Evolutionary conservation across 2,113 vertebrate genomes (phyloP).

Genomic region (Chlamydotis undulata): DNA sequence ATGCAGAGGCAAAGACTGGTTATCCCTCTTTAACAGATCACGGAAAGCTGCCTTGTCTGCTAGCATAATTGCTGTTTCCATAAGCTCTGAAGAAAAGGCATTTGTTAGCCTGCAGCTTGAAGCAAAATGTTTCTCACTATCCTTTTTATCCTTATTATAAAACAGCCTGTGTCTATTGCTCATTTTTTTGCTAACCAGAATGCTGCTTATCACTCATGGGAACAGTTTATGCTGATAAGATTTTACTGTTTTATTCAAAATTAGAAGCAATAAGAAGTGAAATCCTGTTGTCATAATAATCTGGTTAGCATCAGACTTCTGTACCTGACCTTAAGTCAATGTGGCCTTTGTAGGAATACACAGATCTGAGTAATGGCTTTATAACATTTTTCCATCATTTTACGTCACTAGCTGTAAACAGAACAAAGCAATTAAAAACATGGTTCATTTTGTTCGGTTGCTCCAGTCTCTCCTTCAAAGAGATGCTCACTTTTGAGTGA

Average conservation of each 20-base stretch:
- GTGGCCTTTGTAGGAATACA: not conserved
- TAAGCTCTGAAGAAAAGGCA: not conserved
- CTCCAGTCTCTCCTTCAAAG: not conserved
- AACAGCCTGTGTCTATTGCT: not conserved
- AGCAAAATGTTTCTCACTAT: not conserved
- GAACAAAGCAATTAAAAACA: not conserved
- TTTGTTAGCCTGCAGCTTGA: not conserved
- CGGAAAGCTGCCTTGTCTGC: not conserved
- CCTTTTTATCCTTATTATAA: not conserved
- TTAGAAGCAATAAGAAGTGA: not conserved
- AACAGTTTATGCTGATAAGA: not conserved
- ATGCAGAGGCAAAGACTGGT: not conserved
- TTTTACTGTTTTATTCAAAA: not conserved
- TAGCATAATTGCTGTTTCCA: not conserved
- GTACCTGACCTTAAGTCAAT: not conserved
- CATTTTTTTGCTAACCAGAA: not conserved
- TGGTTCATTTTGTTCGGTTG: not conserved
- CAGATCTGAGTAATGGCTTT: not conserved
- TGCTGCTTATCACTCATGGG: not conserved
- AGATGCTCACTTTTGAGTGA: not conserved
- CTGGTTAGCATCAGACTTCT: not conserved
- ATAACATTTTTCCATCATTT: not conserved
- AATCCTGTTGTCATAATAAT: not conserved
- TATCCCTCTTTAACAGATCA: not conserved
- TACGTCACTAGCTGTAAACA: not conserved